A percentile compares a stretch with the other conserved stretches of the same genome.
Evolutionary conservation across 2,113 vertebrate genomes (phyloP).

Genomic region (Phaetusa simplex): DNA sequence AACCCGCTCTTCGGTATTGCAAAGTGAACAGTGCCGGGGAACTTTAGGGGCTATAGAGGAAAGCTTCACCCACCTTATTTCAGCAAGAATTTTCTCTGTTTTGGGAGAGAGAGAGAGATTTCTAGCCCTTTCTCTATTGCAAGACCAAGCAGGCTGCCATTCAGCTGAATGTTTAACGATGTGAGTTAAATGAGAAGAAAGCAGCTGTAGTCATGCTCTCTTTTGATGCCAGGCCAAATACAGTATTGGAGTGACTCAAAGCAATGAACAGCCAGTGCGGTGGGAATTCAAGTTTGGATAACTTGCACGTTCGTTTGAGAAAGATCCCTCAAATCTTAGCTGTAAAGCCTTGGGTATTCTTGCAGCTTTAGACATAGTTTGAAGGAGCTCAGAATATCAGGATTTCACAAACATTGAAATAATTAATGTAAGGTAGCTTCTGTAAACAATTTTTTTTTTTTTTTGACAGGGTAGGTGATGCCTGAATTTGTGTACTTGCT

Average conservation of each 20-base stretch:
- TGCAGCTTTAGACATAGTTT: not conserved
- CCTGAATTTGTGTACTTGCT: fast-evolving
- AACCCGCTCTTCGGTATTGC: not conserved
- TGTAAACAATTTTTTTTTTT: not conserved
- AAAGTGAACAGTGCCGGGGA: not conserved
- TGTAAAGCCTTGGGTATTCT: not conserved
- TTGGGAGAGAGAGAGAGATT: not conserved
- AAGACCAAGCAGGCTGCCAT: not conserved
- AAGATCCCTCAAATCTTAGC: not conserved
- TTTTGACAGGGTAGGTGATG: not conserved
- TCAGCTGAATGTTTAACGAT: not conserved
- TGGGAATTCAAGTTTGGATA: not conserved
- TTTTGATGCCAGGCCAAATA: not conserved
- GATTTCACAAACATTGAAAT: not conserved
- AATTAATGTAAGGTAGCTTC: not conserved
- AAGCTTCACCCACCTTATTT: not conserved
- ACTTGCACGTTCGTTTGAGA: not conserved
- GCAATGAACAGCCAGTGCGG: not conserved
- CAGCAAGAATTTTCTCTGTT: not conserved
- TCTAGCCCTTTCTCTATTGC: no score
- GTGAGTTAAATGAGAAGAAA: not conserved
- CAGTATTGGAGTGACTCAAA: not conserved
- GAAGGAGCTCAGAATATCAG: not conserved
- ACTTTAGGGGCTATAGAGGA: fast-evolving
- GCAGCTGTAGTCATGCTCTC: not conserved